Conservation (phyloP, 2,888 invertebrate species). For the Gandaritis pyraliata region DNA sequence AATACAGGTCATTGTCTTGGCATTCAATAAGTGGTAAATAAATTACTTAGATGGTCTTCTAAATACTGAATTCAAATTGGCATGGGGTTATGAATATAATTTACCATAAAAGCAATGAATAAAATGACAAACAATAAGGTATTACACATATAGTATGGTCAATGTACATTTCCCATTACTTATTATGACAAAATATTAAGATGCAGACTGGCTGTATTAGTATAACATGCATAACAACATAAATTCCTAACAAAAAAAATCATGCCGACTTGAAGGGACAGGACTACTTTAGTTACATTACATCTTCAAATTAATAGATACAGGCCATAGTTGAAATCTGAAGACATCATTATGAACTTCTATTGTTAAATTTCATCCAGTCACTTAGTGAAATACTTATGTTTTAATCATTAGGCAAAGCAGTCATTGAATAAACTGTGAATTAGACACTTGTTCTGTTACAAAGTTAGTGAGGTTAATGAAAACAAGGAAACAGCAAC, state of each 20-base stretch:
- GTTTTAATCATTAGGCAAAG: conserved; percentile 19
- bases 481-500: conserved; percentile 45
- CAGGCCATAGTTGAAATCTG: not conserved
- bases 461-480: conserved; percentile 47
- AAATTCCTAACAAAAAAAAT: not conserved
- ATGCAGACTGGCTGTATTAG: not conserved
- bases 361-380: conserved; percentile 18
- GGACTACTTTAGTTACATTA: conserved; percentile 3
- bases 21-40: conserved; percentile 3
- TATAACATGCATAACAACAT: not conserved
- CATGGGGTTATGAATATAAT: conserved; percentile 3
- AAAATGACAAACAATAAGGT: not conserved
- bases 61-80: not conserved
- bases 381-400: conserved; percentile 21
- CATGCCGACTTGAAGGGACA: not conserved
- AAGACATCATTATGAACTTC: conserved; percentile 2
- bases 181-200: not conserved
- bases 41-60: not conserved
- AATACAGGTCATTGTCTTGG: not conserved
- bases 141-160: too few relatives aligned
- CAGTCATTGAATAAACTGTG: conserved; percentile 12
- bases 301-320: not conserved
- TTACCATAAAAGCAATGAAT: not conserved
- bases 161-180: too few relatives aligned
- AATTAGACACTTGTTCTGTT: conserved; percentile 29